phyloP scores from a whole-genome alignment of 2,888 invertebrate species.

The Thysanoteuthis rhombus region DNA sequence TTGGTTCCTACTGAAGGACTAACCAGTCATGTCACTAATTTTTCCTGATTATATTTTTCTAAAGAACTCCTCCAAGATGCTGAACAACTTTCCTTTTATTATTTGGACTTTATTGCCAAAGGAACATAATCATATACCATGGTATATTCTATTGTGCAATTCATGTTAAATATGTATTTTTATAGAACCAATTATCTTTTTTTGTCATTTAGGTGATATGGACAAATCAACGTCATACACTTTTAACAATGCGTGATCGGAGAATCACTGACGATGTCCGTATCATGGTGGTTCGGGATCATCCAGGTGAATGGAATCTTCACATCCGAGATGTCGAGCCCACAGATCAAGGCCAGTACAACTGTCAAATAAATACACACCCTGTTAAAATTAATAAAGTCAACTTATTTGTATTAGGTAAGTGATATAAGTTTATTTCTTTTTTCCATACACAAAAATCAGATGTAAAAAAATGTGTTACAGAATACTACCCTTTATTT shows the following conservation, averaged over 20 bases:
- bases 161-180: background rate
- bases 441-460: background rate
- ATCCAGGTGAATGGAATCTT: slow-evolving; percentile 29
- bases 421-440: slow-evolving; percentile 19
- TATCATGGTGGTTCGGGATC: slow-evolving; percentile 29
- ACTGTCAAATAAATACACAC: slow-evolving; percentile 23
- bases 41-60: too few species aligned
- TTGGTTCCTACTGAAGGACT: too few species aligned
- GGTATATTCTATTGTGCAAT: background rate
- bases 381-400: slow-evolving; percentile 50
- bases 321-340: slow-evolving; percentile 26
- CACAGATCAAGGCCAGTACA: slow-evolving; percentile 28
- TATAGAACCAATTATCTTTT: background rate
- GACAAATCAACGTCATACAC: slow-evolving; percentile 32
- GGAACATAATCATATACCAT: too few species aligned
- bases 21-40: too few species aligned
- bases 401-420: slow-evolving; percentile 55
- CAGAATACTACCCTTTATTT: too few species aligned
- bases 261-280: slow-evolving; percentile 28
- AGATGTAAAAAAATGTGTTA: too few species aligned
- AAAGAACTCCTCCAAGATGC: too few species aligned
- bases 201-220: slow-evolving; percentile 28
- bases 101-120: too few species aligned
- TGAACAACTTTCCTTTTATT: too few species aligned
- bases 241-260: slow-evolving; percentile 18